Evolutionary conservation across 2,888 invertebrate genomes (phyloP).

Genomic region (Conops quadrifasciatus): DNA sequence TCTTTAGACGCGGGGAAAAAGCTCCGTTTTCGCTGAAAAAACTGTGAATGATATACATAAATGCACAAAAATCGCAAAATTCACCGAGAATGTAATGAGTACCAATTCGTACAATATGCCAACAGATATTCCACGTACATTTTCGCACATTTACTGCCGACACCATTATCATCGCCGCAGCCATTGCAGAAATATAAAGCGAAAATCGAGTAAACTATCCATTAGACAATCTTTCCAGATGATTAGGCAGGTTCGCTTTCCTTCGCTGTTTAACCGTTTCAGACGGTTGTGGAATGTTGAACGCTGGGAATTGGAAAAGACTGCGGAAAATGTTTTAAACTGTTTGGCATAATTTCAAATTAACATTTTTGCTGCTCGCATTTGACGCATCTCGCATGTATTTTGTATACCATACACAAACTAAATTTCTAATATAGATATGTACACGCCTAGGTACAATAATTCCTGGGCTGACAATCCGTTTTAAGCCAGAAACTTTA

Average conservation of each 20-base stretch:
- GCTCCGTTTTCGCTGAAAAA: background rate
- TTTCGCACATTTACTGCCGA: background rate
- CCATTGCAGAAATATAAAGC: slow-evolving; percentile 41
- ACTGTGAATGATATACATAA: background rate
- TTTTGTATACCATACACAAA: too few species aligned
- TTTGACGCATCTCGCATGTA: too few species aligned
- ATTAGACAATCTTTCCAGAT: slow-evolving; percentile 56
- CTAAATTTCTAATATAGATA: too few species aligned
- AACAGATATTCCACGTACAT: too few species aligned
- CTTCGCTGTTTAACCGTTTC: slow-evolving; percentile 8
- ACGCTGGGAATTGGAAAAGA: background rate
- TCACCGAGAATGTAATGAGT: slow-evolving; percentile 14
- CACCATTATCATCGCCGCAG: background rate
- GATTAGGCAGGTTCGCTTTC: slow-evolving; percentile 49
- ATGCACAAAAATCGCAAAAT: too few species aligned
- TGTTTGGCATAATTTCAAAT: background rate
- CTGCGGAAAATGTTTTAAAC: background rate
- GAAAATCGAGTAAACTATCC: slow-evolving; percentile 57
- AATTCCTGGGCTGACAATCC: too few species aligned
- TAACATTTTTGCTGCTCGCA: too few species aligned
- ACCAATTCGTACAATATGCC: slow-evolving; percentile 28
- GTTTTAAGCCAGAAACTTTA: too few species aligned
- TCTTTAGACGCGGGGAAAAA: too few species aligned
- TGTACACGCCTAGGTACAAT: too few species aligned
- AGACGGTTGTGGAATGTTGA: background rate